Evolutionary conservation across 2,797 vertebrate genomes (phyloP).

Genomic region (Trichosurus vulpecula): DNA sequence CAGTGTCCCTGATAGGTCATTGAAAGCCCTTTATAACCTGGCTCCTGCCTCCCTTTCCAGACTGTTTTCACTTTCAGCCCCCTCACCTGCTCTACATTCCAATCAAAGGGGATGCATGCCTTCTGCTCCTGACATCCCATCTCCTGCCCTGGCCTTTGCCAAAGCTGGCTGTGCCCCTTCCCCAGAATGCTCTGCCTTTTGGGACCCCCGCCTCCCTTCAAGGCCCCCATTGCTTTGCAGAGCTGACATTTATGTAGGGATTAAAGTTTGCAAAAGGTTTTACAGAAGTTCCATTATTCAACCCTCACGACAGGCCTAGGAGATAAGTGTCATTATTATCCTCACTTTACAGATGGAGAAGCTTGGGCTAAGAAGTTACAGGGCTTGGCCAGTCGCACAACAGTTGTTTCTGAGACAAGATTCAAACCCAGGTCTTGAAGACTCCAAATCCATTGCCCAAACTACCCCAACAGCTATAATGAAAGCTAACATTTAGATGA

Average conservation of each 20-base stretch:
- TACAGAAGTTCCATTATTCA: background rate
- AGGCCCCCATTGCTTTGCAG: background rate
- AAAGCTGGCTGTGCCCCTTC: background rate
- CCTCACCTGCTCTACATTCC: background rate
- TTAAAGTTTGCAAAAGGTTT: background rate
- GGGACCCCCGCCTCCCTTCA: background rate
- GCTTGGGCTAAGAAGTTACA: background rate
- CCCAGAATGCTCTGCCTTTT: background rate
- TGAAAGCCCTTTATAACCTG: background rate
- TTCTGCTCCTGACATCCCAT: background rate
- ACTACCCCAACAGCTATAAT: background rate
- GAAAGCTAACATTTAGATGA: background rate
- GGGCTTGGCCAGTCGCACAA: background rate
- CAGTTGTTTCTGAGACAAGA: background rate
- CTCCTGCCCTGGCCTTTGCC: background rate
- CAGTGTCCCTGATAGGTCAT: background rate
- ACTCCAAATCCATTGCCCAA: background rate
- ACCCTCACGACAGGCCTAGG: no score
- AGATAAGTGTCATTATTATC: background rate
- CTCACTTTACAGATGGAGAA: background rate
- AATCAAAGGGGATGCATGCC: no score
- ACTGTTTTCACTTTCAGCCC: background rate
- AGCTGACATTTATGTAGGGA: background rate
- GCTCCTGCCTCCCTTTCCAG: background rate
- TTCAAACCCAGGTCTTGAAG: background rate